These are phyloP conservation scores for Borostomias antarcticus DNA, from an alignment of 2,797 vertebrate species.

Conservation along the genomic window DNA sequence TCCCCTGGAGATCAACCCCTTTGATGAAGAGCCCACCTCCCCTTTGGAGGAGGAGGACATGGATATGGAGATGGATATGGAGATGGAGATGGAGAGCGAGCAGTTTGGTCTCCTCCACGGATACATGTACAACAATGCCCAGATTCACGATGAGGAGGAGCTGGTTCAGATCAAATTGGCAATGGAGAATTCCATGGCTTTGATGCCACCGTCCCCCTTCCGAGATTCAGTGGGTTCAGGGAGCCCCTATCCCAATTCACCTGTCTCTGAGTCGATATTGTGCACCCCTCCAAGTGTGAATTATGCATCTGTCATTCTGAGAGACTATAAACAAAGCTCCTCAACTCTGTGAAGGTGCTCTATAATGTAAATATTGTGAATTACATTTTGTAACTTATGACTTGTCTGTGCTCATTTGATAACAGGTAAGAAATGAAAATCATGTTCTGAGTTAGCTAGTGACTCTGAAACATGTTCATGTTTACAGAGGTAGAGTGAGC, in stretches of 20 bases:
- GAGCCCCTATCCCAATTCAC: constrained; percentile 87
- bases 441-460: neutral
- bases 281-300: constrained; percentile 86
- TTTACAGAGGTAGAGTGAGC: neutral
- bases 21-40: constrained; percentile 75
- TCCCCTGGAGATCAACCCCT: constrained; percentile 77
- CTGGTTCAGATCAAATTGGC: constrained; percentile 78
- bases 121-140: constrained; percentile 87
- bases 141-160: constrained; percentile 81
- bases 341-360: constrained; percentile 86
- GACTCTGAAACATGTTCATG: neutral
- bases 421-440: constrained; percentile 12
- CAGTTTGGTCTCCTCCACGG: constrained; percentile 89
- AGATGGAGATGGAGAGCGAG: constrained; percentile 78
- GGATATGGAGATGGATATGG: constrained; percentile 58
- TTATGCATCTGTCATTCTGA: constrained; percentile 91
- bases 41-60: constrained; percentile 43
- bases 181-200: constrained; percentile 83
- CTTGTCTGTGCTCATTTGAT: constrained; percentile 13
- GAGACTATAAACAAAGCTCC: constrained; percentile 93
- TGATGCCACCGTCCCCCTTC: constrained; percentile 95
- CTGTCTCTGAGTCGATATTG: constrained; percentile 90
- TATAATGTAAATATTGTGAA: neutral
- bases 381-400: constrained; percentile 37
- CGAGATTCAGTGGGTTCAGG: constrained; percentile 84